A percentile compares a stretch with the other conserved stretches of the same genome.
phyloP scores from a whole-genome alignment of 2,888 invertebrate genomes.

The Julus scandinavius region DNA sequence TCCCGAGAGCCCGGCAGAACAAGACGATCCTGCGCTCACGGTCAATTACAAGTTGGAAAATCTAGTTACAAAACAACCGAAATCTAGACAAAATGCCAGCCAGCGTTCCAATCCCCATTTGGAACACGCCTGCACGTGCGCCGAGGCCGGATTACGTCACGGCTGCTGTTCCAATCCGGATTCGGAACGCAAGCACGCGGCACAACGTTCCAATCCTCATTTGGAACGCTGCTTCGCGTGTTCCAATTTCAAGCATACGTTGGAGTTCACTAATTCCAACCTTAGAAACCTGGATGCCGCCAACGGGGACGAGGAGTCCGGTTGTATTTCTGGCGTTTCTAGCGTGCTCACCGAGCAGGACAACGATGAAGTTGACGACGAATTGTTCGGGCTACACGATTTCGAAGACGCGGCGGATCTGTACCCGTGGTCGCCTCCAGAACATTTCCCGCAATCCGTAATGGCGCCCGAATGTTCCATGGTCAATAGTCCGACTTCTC shows the following conservation, averaged over 20 bases:
- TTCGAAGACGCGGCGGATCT: background rate
- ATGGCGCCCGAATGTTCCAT: background rate
- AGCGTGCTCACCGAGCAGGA: conserved; percentile 53
- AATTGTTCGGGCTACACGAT: background rate
- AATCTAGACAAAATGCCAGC: background rate
- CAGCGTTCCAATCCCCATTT: background rate
- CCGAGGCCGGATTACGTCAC: no score
- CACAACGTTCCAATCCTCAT: background rate
- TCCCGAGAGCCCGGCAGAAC: conserved; percentile 75
- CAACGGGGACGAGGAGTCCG: conserved; percentile 47
- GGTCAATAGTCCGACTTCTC: background rate
- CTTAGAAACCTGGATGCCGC: background rate
- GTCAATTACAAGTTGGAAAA: background rate
- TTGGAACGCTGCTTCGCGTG: conserved; percentile 17
- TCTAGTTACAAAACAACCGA: background rate
- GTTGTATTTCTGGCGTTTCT: conserved; percentile 52
- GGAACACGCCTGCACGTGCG: background rate
- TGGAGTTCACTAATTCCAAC: background rate
- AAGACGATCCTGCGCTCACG: background rate
- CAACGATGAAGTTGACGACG: conserved; percentile 48
- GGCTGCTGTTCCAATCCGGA: background rate
- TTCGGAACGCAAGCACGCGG: background rate
- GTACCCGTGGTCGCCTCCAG: background rate
- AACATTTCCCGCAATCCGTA: background rate
- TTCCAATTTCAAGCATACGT: background rate